A percentile compares a stretch with the other conserved stretches of the same genome.
Conservation (phyloP, 2,113 vertebrate genomes). For the Piaya cayana region DNA sequence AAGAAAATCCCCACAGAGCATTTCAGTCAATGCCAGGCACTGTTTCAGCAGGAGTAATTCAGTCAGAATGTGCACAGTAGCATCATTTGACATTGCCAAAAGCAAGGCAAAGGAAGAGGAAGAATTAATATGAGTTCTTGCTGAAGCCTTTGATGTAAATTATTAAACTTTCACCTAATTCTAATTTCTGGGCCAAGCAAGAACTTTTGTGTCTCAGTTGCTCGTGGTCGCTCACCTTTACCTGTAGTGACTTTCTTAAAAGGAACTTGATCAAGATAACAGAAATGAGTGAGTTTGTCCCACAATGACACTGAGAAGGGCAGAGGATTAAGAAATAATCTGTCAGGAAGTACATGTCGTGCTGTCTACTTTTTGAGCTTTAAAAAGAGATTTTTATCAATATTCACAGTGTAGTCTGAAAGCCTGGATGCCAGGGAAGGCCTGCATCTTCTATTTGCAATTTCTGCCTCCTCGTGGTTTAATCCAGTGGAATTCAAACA, state of each 20-base stretch:
- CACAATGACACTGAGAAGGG: not conserved
- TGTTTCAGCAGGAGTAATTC: not conserved
- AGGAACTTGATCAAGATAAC: not conserved
- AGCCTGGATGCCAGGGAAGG: not conserved
- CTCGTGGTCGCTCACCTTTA: not conserved
- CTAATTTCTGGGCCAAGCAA: not conserved
- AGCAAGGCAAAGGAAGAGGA: not conserved
- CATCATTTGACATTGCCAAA: not conserved
- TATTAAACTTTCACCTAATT: not conserved
- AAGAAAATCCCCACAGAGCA: not conserved
- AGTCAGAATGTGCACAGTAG: not conserved
- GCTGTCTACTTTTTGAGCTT: not conserved
- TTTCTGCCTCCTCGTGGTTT: not conserved
- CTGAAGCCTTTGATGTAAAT: not conserved
- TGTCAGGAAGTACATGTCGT: not conserved
- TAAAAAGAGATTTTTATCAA: not conserved
- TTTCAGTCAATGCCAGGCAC: not conserved
- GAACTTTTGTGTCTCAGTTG: not conserved
- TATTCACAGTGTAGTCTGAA: not conserved
- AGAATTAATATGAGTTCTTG: not conserved
- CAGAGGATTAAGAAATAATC: constrained; percentile 24
- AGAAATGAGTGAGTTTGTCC: not conserved
- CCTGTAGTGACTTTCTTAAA: not conserved
- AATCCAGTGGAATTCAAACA: not conserved
- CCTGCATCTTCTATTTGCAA: not conserved